phyloP scores from a whole-genome alignment of 2,113 vertebrate species.

The Brachyistius frenatus region DNA sequence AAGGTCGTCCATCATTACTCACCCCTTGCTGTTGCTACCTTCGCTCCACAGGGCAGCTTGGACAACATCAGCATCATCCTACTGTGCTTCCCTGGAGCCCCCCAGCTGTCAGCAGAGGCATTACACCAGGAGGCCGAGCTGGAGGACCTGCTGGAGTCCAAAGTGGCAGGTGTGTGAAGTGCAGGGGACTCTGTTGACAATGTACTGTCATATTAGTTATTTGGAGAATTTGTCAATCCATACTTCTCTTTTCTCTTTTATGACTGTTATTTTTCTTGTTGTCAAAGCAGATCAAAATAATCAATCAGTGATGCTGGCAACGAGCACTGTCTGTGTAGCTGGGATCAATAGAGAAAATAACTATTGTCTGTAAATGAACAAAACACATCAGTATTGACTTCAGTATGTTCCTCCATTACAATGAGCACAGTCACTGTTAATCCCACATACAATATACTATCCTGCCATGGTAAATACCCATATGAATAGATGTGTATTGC shows the following conservation, averaged over 20 bases:
- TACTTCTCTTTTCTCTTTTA: neutral
- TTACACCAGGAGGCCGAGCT: conserved; percentile 84
- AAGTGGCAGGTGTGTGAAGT: conserved; percentile 83
- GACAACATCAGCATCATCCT: conserved; percentile 90
- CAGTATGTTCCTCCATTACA: neutral
- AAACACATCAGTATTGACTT: too few species aligned
- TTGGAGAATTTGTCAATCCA: neutral
- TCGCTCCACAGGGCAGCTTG: conserved; percentile 85
- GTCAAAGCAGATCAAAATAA: too few species aligned
- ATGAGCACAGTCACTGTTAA: neutral
- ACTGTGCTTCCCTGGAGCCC: conserved; percentile 87
- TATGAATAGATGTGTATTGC: conserved; percentile 4
- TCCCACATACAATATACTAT: neutral
- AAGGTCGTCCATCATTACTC: conserved; percentile 40
- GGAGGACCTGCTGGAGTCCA: conserved; percentile 83
- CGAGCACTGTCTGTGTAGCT: too few species aligned
- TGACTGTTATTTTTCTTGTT: too few species aligned
- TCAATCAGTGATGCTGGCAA: neutral
- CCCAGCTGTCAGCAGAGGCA: conserved; percentile 85
- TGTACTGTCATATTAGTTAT: neutral
- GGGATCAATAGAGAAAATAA: too few species aligned
- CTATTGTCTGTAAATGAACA: too few species aligned
- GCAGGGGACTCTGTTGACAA: neutral
- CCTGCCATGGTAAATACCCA: neutral
- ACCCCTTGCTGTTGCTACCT: conserved; percentile 11